These are phyloP conservation scores for Zoanthus gigantus DNA, from an alignment of 92 coral and sea anemone genomes.

Conservation along the genomic window DNA sequence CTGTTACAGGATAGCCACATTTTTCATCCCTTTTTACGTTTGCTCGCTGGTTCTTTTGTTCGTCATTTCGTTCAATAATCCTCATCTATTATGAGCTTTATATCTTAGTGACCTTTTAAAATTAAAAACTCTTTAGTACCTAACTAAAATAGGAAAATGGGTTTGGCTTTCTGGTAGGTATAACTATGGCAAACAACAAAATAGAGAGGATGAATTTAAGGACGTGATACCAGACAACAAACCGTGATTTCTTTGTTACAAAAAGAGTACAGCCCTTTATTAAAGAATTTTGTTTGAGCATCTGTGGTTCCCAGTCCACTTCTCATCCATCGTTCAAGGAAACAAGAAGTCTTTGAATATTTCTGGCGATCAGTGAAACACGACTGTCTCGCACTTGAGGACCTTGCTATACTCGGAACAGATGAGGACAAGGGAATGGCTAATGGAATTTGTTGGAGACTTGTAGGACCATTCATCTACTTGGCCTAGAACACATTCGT, in stretches of 20 bases:
- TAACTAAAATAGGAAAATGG: neutral
- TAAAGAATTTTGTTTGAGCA: conserved; percentile 52
- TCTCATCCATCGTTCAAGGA: conserved; percentile 55
- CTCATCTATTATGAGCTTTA: too few species aligned
- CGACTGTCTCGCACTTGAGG: conserved; percentile 40
- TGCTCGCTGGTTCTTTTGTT: too few species aligned
- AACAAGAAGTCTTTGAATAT: conserved; percentile 48
- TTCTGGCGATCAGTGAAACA: conserved; percentile 68
- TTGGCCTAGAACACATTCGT: conserved; percentile 40
- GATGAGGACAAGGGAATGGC: conserved; percentile 44
- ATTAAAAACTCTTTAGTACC: too few species aligned
- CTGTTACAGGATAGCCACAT: too few species aligned
- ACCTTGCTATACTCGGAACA: conserved; percentile 46
- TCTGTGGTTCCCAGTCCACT: conserved; percentile 70
- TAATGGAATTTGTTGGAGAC: conserved; percentile 50
- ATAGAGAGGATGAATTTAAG: conserved; percentile 27
- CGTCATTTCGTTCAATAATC: too few species aligned
- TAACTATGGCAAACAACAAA: conserved; percentile 40
- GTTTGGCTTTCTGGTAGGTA: conserved; percentile 25
- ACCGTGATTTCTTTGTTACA: conserved; percentile 2
- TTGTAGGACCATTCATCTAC: conserved; percentile 41
- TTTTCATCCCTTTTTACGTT: too few species aligned
- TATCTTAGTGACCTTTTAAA: too few species aligned
- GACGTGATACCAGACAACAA: conserved; percentile 38
- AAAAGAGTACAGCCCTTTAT: conserved; percentile 49